Evolutionary conservation across 1,140 invertebrate species (phyloP).

Genomic region (Maniola jurtina): DNA sequence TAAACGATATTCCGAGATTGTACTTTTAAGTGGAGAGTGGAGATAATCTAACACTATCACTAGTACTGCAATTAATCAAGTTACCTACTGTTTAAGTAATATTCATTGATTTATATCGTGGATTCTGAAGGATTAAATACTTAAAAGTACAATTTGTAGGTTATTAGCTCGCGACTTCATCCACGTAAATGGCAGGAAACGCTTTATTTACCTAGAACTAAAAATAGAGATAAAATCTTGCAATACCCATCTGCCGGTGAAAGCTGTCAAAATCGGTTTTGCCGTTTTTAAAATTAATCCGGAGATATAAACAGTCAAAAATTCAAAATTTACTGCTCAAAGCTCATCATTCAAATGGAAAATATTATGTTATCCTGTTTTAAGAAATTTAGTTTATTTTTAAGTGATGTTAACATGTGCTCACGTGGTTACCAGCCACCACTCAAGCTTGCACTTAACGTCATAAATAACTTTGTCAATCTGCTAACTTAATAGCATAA

Average conservation of each 20-base stretch:
- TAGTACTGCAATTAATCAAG: conserved; percentile 1
- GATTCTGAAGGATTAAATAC: too few species aligned
- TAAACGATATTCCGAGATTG: neutral
- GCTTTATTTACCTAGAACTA: too few species aligned
- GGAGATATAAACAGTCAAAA: too few species aligned
- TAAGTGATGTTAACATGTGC: conserved; percentile 3
- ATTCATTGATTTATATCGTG: neutral
- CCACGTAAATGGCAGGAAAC: too few species aligned
- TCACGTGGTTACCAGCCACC: conserved; percentile 30
- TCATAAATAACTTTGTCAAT: conserved; percentile 77
- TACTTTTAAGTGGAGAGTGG: conserved; percentile 1
- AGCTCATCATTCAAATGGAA: neutral
- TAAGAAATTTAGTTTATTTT: neutral
- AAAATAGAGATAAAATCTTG: too few species aligned
- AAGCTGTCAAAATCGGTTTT: too few species aligned
- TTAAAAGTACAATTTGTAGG: too few species aligned
- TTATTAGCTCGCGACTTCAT: too few species aligned
- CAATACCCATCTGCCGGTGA: too few species aligned
- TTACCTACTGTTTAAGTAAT: neutral
- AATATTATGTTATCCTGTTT: neutral
- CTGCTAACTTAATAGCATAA: conserved; percentile 75
- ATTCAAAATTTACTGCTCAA: neutral
- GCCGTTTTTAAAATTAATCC: too few species aligned
- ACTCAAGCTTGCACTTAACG: conserved; percentile 52
- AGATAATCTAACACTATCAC: neutral